Base-by-base conservation (phyloP, 2,113 vertebrate species). In the Serilophus lunatus region DNA sequence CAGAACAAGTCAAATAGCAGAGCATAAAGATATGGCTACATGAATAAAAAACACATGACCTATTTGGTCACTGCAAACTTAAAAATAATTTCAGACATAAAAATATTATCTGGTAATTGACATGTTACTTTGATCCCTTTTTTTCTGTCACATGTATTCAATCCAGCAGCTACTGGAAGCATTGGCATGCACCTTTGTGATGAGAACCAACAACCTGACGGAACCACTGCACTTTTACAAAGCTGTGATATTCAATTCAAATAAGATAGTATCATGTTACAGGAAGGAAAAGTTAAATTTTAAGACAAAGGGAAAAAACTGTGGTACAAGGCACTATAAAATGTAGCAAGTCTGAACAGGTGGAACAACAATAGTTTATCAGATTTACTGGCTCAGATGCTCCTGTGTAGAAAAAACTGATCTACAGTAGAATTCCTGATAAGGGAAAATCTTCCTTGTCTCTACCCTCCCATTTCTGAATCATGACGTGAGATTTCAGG, bases 21-120 rank as follows among this genome's bases (percentile, higher is more conserved):
- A 88, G 93, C 88, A 84, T 49, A 96, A 97, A 97, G 96, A 96
- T 96, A 96, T 12, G 90, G 96, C 81, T 93, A 88, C 77, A 89
- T 97, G 97, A 98, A 97, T 94, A 96, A 96, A 98, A n/a, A 98
- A 90, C 97, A 97, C 87, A 98, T 97, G 97, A 98, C 90, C 83
- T 28, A 84, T 19, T 84, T 40, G 86, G 95, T 97, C 97, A 86
- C 76, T 75, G 74, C 50, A 82, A 91, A 94, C 38, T 93, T 88
- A 92, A 93, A 97, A 97, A 94, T 95, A 95, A 92, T 93, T 95
- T 57, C 84, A 97, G 95, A 90, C 61, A 96, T 91, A 86, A 96
- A 97, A 97, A 96, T 90, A 97, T 80, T 91, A 92, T 97, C 97
- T 97, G 93, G 61, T 86, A 97, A 97, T 83, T 96, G 97, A 96